Percentiles rank a stretch among this genome's conserved stretches.
phyloP scores from a whole-genome alignment of 2,113 vertebrate species.

The Syngnathus floridae region DNA sequence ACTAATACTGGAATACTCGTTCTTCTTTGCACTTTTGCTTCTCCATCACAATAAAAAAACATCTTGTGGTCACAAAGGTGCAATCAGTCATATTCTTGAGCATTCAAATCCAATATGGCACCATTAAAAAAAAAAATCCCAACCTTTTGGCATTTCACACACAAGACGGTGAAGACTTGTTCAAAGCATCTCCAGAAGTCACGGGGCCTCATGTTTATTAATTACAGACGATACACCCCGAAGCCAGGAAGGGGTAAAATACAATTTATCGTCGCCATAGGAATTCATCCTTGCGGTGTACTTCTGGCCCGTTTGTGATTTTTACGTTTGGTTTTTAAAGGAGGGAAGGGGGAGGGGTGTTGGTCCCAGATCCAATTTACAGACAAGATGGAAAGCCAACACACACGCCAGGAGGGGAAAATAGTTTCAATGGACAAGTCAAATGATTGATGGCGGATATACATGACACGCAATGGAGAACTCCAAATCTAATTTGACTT shows the following conservation, averaged over 20 bases:
- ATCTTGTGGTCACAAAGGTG: no score
- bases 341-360: constrained; percentile 27
- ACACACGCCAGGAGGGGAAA: constrained; percentile 58
- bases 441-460: neutral
- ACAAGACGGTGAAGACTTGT: constrained; percentile 3
- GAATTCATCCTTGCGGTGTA: constrained; percentile 32
- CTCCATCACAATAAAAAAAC: no score
- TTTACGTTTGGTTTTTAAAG: constrained; percentile 49
- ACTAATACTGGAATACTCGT: no score
- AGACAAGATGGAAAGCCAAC: constrained; percentile 63
- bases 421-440: constrained; percentile 54
- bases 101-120: neutral
- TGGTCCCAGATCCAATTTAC: constrained; percentile 64
- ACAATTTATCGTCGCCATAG: constrained; percentile 55
- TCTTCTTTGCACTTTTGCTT: no score
- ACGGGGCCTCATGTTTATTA: constrained; percentile 52
- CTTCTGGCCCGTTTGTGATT: constrained; percentile 51
- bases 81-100: neutral
- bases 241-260: constrained; percentile 23
- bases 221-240: constrained; percentile 39
- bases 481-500: neutral
- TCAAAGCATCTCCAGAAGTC: constrained; percentile 22
- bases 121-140: neutral
- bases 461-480: no score
- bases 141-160: neutral